These are phyloP conservation scores for Heliconius hewitsoni DNA, from an alignment of 1,140 invertebrate species.

Conservation along the genomic window DNA sequence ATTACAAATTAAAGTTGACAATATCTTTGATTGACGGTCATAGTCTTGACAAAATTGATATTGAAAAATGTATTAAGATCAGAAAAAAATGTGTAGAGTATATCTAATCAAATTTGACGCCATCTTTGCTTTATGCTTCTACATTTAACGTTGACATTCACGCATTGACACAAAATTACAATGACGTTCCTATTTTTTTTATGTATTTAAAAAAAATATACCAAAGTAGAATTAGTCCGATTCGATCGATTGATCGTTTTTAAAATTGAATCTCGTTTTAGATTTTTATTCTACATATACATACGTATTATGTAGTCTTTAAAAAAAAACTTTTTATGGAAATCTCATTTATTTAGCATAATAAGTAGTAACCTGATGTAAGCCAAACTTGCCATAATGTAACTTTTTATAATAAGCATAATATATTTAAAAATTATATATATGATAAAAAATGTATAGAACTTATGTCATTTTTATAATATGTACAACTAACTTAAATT, in stretches of 20 bases:
- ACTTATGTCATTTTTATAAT: neutral
- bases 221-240: neutral
- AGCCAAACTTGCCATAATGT: constrained; percentile 1
- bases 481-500: too few relatives aligned
- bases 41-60: too few relatives aligned
- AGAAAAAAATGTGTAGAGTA: too few relatives aligned
- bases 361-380: neutral
- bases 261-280: neutral
- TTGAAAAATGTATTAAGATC: too few relatives aligned
- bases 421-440: neutral
- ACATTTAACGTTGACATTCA: too few relatives aligned
- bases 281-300: too few relatives aligned
- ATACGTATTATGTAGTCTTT: too few relatives aligned
- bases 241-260: neutral
- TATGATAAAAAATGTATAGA: neutral
- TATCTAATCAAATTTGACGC: too few relatives aligned
- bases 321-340: too few relatives aligned
- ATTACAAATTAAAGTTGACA: neutral
- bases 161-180: neutral
- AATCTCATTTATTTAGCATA: constrained; percentile 3
- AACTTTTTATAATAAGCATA: neutral
- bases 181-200: neutral
- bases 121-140: too few relatives aligned
- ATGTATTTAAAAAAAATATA: neutral
- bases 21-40: neutral